These are phyloP conservation scores for Lasiurus borealis DNA, from an alignment of 2,113 vertebrate genomes.

Conservation along the genomic window DNA sequence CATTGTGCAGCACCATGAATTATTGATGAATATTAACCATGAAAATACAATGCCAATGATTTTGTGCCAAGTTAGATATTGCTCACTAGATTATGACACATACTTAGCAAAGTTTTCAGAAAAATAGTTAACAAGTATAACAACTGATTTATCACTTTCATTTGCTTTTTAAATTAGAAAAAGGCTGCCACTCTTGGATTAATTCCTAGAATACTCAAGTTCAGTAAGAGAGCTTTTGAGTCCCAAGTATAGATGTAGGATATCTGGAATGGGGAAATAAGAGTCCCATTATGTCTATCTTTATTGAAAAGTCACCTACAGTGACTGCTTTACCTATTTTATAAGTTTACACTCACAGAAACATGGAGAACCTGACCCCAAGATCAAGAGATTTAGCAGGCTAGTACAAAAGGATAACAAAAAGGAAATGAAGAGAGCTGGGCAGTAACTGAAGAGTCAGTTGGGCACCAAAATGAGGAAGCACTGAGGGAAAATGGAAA, in stretches of 20 bases:
- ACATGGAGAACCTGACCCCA: background rate
- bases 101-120: background rate
- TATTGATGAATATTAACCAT: background rate
- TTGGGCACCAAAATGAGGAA: background rate
- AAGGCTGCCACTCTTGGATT: background rate
- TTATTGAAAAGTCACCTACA: background rate
- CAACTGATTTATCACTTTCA: background rate
- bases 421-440: background rate
- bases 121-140: background rate
- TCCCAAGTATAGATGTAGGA: background rate
- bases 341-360: background rate
- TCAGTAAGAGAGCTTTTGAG: background rate
- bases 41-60: background rate
- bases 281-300: background rate
- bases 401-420: background rate
- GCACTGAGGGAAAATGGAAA: background rate
- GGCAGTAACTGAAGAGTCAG: background rate
- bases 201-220: background rate
- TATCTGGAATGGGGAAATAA: background rate
- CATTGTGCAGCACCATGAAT: background rate
- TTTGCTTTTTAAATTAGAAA: background rate
- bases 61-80: background rate
- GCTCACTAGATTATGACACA: background rate
- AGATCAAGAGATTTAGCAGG: background rate
- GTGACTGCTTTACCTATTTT: background rate